phyloP scores from a whole-genome alignment of 2,113 vertebrate species.

The Genyomyrus donnyi region DNA sequence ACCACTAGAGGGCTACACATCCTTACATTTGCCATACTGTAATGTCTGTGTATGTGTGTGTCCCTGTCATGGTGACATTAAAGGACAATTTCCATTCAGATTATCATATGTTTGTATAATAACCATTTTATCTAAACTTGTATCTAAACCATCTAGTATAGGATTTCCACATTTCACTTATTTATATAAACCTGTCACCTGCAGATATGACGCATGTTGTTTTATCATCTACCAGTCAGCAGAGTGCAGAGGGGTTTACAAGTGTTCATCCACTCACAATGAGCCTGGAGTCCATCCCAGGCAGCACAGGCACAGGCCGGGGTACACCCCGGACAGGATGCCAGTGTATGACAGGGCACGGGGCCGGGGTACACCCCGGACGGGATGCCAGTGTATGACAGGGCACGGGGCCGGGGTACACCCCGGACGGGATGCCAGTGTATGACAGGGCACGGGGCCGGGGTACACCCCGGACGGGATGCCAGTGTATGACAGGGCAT shows the following conservation, averaged over 20 bases:
- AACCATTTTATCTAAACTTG: not conserved
- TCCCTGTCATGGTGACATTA: not conserved
- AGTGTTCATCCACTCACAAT: not conserved
- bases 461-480: too few species aligned
- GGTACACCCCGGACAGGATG: too few species aligned
- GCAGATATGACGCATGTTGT: not conserved
- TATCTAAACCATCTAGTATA: not conserved
- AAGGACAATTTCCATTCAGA: not conserved
- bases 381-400: not conserved
- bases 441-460: too few species aligned
- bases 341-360: not conserved
- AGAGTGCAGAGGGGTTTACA: not conserved
- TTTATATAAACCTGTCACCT: not conserved
- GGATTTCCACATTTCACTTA: not conserved
- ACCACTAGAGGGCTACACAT: conserved; percentile 11
- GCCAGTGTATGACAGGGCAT: too few species aligned
- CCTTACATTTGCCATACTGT: not conserved
- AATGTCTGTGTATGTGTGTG: not conserved
- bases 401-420: not conserved
- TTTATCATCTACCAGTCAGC: not conserved
- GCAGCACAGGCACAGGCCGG: not conserved
- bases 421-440: too few species aligned
- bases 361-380: not conserved
- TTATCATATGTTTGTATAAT: not conserved
- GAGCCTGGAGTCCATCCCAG: not conserved